Evolutionary conservation across 2,888 invertebrate genomes (phyloP).

Genomic region (Yponomeuta sedellus): DNA sequence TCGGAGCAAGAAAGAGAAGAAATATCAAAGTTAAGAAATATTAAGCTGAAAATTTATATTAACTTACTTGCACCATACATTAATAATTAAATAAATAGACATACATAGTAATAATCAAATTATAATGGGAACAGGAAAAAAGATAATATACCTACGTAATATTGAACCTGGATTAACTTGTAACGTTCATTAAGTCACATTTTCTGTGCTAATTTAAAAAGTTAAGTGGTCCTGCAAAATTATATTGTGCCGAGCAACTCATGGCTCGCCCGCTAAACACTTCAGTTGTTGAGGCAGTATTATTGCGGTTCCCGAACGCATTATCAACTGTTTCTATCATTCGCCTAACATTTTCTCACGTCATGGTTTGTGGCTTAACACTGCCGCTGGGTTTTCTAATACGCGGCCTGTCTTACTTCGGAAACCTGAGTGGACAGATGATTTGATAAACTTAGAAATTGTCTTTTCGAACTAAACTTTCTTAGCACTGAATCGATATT

Average conservation of each 20-base stretch:
- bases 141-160: too few species aligned
- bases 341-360: conserved; percentile 12
- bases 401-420: background rate
- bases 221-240: background rate
- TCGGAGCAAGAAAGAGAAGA: too few species aligned
- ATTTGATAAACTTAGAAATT: background rate
- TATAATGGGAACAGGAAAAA: too few species aligned
- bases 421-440: background rate
- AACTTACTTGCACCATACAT: too few species aligned
- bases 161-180: too few species aligned
- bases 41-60: too few species aligned
- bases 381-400: background rate
- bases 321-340: conserved; percentile 14
- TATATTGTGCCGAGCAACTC: background rate
- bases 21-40: too few species aligned
- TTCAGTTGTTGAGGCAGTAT: background rate
- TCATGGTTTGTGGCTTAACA: conserved; percentile 10
- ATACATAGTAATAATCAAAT: too few species aligned
- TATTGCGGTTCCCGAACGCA: conserved; percentile 8
- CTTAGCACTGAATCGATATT: too few species aligned
- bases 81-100: too few species aligned
- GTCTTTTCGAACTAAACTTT: background rate
- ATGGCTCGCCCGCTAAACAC: background rate
- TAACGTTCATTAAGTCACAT: too few species aligned
- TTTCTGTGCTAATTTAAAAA: too few species aligned